A percentile compares a stretch with the other conserved stretches of the same genome.
Evolutionary conservation across 92 coral and sea anemone species (phyloP).

Genomic region (Paramuricea clavata): DNA sequence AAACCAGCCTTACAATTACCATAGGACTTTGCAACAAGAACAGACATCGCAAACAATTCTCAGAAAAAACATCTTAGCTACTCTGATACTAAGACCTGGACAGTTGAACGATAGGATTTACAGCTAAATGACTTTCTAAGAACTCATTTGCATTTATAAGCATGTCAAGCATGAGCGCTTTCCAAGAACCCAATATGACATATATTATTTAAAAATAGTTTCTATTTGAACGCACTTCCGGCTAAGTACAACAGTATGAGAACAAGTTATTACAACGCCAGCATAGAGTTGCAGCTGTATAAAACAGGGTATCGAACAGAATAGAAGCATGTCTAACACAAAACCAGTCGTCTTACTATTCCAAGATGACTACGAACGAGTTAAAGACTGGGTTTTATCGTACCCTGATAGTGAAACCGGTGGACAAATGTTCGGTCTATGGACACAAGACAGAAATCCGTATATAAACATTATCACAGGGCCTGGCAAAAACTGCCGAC

Average conservation of each 20-base stretch:
- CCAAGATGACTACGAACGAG: conserved; percentile 65
- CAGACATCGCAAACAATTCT: too few species aligned
- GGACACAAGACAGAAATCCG: conserved; percentile 59
- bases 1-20: too few species aligned
- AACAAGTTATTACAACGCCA: too few species aligned
- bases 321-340: not conserved
- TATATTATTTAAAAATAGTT: not conserved
- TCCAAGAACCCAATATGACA: not conserved
- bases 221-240: not conserved
- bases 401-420: conserved; percentile 84
- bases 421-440: conserved; percentile 84
- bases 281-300: too few species aligned
- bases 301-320: too few species aligned
- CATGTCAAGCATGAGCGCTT: not conserved
- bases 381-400: conserved; percentile 71
- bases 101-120: not conserved
- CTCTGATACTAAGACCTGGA: not conserved
- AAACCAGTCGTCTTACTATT: conserved; percentile 53
- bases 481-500: conserved; percentile 80
- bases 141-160: not conserved
- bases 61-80: not conserved
- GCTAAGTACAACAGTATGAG: not conserved
- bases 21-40: too few species aligned
- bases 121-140: not conserved
- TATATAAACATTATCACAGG: conserved; percentile 80